Evolutionary conservation across 2,113 vertebrate genomes (phyloP).

Genomic region (Electrona antarctica): DNA sequence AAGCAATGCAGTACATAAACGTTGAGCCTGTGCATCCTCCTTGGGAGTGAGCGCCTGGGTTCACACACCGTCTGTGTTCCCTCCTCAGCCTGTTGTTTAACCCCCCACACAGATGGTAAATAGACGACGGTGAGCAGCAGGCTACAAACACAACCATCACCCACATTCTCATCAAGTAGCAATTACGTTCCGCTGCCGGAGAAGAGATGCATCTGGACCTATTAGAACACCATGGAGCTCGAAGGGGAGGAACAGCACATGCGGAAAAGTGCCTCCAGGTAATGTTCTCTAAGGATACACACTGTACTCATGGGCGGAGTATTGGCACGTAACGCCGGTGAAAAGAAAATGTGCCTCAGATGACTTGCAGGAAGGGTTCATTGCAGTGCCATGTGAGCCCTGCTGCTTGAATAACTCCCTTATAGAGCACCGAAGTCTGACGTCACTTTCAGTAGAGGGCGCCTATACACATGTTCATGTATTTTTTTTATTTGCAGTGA

Average conservation of each 20-base stretch:
- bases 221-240: conserved; percentile 35
- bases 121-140: neutral
- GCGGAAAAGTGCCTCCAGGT: conserved; percentile 18
- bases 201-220: neutral
- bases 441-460: too few relatives aligned
- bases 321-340: conserved; percentile 27
- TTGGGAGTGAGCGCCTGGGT: neutral
- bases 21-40: neutral
- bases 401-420: neutral
- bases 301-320: conserved; percentile 42
- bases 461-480: too few relatives aligned
- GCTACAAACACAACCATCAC: neutral
- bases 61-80: neutral
- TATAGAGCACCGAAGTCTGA: too few relatives aligned
- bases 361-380: neutral
- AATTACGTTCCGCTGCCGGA: conserved; percentile 19
- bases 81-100: neutral
- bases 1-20: too few relatives aligned
- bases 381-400: neutral
- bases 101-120: neutral
- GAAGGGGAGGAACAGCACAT: conserved; percentile 11
- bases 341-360: conserved; percentile 46
- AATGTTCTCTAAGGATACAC: conserved; percentile 51
- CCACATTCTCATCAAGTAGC: conserved; percentile 10
- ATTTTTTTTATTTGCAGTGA: too few relatives aligned